Conservation (phyloP, 1,140 invertebrate species). For the Euwallacea fornicatus region DNA sequence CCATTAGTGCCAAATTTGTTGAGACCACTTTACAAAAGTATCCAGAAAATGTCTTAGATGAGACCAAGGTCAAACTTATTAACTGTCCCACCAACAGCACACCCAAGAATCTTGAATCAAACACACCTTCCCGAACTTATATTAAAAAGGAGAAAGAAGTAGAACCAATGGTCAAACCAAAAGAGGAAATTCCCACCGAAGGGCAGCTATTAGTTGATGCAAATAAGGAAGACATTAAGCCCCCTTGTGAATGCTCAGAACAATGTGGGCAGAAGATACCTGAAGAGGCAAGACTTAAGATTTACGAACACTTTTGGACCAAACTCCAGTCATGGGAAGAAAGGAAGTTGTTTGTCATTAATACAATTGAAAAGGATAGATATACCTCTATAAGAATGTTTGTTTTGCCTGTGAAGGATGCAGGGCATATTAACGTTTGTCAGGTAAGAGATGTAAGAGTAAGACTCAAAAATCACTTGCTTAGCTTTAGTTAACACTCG, state of each 20-base stretch:
- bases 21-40: conserved; percentile 30
- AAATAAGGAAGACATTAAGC: conserved; percentile 21
- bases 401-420: conserved; percentile 29
- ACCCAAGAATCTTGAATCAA: conserved; percentile 13
- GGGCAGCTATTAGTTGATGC: conserved; percentile 6
- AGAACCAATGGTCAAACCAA: background rate
- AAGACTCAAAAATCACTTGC: background rate
- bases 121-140: background rate
- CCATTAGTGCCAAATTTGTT: conserved; percentile 29
- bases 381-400: conserved; percentile 28
- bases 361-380: conserved; percentile 25
- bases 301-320: conserved; percentile 30
- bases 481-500: no score
- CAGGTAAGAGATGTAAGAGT: conserved; percentile 16
- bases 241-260: conserved; percentile 18
- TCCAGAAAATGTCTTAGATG: conserved; percentile 29
- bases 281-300: conserved; percentile 20
- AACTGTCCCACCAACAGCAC: conserved; percentile 8
- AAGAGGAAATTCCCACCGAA: conserved; percentile 19
- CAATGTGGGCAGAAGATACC: conserved; percentile 17
- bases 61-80: conserved; percentile 23
- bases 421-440: conserved; percentile 24
- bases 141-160: background rate
- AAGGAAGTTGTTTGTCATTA: conserved; percentile 27
- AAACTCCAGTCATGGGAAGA: conserved; percentile 28